Conservation (phyloP, 1,140 invertebrate genomes). For the Euwallacea similis region DNA sequence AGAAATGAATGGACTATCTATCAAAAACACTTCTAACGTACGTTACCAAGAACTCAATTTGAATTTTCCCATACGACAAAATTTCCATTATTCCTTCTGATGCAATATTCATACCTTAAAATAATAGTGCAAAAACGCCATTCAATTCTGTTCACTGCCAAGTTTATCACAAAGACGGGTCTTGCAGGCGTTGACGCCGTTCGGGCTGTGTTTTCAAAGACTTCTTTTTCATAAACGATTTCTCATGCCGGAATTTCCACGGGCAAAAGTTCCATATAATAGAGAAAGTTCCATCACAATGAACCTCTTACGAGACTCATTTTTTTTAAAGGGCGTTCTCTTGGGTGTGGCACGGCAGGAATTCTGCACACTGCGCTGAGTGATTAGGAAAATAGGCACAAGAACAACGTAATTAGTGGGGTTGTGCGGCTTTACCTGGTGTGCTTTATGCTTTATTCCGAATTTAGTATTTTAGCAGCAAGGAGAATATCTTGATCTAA, state of each 20-base stretch:
- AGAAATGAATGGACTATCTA: too few relatives aligned
- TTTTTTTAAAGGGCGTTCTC: slow-evolving; percentile 1
- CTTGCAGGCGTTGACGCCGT: slow-evolving; percentile 4
- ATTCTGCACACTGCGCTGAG: too few relatives aligned
- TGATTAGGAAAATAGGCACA: too few relatives aligned
- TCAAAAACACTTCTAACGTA: too few relatives aligned
- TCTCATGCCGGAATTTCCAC: slow-evolving; percentile 9
- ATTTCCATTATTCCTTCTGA: too few relatives aligned
- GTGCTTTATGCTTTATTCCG: too few relatives aligned
- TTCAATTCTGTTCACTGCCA: not conserved
- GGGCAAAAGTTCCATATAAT: slow-evolving; percentile 17
- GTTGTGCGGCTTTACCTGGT: too few relatives aligned
- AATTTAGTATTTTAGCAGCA: too few relatives aligned
- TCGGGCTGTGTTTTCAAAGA: slow-evolving; percentile 6
- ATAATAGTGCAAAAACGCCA: not conserved
- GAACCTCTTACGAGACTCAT: not conserved
- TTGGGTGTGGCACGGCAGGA: not conserved
- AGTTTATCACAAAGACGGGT: slow-evolving; percentile 6
- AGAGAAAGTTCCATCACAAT: slow-evolving; percentile 12
- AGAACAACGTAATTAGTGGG: too few relatives aligned
- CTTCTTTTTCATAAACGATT: slow-evolving; percentile 13
- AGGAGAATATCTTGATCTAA: too few relatives aligned
- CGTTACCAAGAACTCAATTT: too few relatives aligned
- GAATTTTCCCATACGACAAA: too few relatives aligned
- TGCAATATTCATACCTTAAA: not conserved